Conservation (phyloP, 2,888 invertebrate genomes). For the Ectobius pallidus region DNA sequence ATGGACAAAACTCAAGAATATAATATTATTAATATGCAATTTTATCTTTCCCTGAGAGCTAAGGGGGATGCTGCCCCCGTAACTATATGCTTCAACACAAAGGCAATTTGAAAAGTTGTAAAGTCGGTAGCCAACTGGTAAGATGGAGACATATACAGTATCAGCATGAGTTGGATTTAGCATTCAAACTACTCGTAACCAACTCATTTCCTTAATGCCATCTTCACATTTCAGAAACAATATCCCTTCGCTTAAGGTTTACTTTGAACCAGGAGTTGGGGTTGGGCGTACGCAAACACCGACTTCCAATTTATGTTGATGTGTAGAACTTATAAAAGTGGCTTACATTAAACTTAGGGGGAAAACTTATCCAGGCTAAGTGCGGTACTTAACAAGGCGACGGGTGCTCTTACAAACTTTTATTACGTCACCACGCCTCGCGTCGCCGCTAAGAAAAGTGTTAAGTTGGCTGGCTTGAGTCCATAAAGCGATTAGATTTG, state of each 20-base stretch:
- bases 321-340: background rate
- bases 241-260: background rate
- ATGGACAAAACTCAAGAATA: no score
- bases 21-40: no score
- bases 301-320: slow-evolving; percentile 12
- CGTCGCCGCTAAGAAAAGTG: background rate
- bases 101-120: no score
- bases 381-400: background rate
- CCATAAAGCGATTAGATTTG: background rate
- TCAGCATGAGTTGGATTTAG: no score
- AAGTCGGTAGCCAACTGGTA: no score
- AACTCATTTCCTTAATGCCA: slow-evolving; percentile 11
- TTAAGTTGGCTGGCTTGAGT: background rate
- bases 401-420: slow-evolving; percentile 6
- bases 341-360: background rate
- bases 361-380: background rate
- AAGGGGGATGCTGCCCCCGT: no score
- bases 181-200: background rate
- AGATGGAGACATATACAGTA: no score
- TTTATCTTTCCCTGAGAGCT: no score
- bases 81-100: no score
- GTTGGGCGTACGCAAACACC: background rate
- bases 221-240: background rate
- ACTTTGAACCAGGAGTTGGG: background rate
- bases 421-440: background rate